Conservation (phyloP, 2,888 invertebrate genomes). For the Ligdia adustata region DNA sequence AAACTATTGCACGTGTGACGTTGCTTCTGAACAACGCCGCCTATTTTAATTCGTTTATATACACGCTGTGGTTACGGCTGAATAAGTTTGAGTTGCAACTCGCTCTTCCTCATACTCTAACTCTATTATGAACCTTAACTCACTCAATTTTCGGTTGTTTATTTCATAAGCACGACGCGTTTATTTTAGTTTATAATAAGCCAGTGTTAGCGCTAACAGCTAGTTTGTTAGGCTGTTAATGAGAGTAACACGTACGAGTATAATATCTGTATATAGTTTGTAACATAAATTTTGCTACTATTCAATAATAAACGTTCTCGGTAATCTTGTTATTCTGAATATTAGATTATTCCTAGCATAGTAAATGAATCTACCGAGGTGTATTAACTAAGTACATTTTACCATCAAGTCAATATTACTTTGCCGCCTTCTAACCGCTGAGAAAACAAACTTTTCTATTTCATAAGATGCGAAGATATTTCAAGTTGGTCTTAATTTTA, state of each 20-base stretch:
- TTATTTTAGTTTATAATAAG: slow-evolving; percentile 12
- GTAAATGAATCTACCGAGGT: background rate
- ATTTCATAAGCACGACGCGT: slow-evolving; percentile 25
- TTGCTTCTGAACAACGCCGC: slow-evolving; percentile 43
- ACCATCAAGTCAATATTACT: slow-evolving; percentile 15
- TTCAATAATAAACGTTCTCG: too few species aligned
- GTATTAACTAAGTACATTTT: slow-evolving; percentile 2
- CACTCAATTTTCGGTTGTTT: slow-evolving; percentile 28
- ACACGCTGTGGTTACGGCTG: slow-evolving; percentile 32
- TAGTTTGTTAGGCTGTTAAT: slow-evolving; percentile 8
- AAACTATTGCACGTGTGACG: slow-evolving; percentile 57
- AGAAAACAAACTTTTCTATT: slow-evolving; percentile 28
- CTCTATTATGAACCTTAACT: slow-evolving; percentile 28
- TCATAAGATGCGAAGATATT: slow-evolving; percentile 31
- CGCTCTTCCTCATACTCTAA: slow-evolving; percentile 16
- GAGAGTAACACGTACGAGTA: background rate
- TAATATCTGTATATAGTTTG: too few species aligned
- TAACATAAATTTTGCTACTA: too few species aligned
- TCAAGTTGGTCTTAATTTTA: slow-evolving; percentile 36
- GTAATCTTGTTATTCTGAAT: background rate
- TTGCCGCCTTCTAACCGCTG: slow-evolving; percentile 4
- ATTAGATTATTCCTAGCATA: background rate
- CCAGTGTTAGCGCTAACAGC: background rate
- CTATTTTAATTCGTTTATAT: slow-evolving; percentile 54
- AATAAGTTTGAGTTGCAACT: slow-evolving; percentile 35